Base-by-base conservation (phyloP, 1,140 invertebrate genomes). In the Bombus sylvicola region DNA sequence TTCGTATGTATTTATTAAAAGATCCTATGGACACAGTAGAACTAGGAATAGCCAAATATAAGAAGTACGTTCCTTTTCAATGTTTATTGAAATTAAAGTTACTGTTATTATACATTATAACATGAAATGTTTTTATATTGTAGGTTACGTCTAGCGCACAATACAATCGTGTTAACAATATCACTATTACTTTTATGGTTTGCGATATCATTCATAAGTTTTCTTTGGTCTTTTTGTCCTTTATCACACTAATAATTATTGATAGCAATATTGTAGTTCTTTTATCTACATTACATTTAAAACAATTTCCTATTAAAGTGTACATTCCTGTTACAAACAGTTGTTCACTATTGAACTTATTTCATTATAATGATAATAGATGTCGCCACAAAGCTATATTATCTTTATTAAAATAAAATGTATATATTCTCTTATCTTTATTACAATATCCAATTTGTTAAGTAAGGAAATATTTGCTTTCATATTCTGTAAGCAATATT, bases 1-100 rank as follows among this genome's bases (percentile, higher is more conserved):
- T 95, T 22, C 92, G 96, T n/a, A 25, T 93, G 34, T 96, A 94
- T 78, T 15, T 96, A 5, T 8, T 95, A 1, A 95, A 96, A 39
- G 96, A 96, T 90, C 92, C 95, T 10, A 31, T 94, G 12, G 86
- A 90, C 0, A 94, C 93, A 18, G 0, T 96, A 22, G 88, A 94
- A 0, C 39, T 72, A 12, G 94, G 89, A 12, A 10, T 53, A n/a
- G 86, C 0, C 0, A 92, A 66, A 89, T 90, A 88, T 39, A 57
- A 0, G 0, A 92, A 62, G 94, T 95, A 85, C 86, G 89, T 92
- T 57, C 31, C 22, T 68, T 77, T 47, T 53, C 5, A 57, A 57
- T 37, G n/a, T 15, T 41, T n/a, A 57, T 6, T 12, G 53, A 3
- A 10, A 75, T 66, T 59, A n/a, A 43, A 31, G 10, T 62, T 57